Percentiles rank a stretch among this genome's conserved stretches.
phyloP scores from a whole-genome alignment of 1,140 invertebrate species.

The Platyura marginata region DNA sequence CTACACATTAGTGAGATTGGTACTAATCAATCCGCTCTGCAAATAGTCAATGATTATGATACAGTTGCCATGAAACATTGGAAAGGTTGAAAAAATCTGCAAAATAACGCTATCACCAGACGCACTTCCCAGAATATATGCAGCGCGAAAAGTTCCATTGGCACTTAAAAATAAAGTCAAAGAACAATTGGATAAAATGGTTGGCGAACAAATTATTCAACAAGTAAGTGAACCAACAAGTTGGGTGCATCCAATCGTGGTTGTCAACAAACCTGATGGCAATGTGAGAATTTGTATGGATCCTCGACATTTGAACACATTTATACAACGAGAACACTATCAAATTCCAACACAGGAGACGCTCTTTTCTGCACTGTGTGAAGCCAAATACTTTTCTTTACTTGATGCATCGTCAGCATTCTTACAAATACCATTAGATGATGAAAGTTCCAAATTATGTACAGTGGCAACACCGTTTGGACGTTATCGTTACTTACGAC shows the following conservation, averaged over 20 bases:
- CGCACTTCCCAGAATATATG: conserved; percentile 12
- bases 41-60: too few species aligned
- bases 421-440: too few species aligned
- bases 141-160: conserved; percentile 18
- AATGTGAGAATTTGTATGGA: conserved; percentile 25
- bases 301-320: conserved; percentile 26
- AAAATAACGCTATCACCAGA: conserved; percentile 6
- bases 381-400: neutral
- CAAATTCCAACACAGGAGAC: conserved; percentile 13
- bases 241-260: conserved; percentile 24
- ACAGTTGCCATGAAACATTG: too few species aligned
- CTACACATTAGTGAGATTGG: too few species aligned
- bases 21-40: too few species aligned
- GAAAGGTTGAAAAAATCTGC: conserved; percentile 8
- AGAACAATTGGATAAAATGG: conserved; percentile 12
- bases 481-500: conserved; percentile 18
- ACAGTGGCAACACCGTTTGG: conserved; percentile 15
- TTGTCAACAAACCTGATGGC: conserved; percentile 20
- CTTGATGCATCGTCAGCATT: too few species aligned
- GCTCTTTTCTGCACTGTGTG: neutral
- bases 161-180: conserved; percentile 14
- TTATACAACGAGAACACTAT: conserved; percentile 22
- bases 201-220: conserved; percentile 14
- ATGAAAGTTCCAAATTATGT: conserved; percentile 1
- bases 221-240: conserved; percentile 18